Percentiles rank a stretch among this genome's conserved stretches.
Evolutionary conservation across 2,888 invertebrate genomes (phyloP).

Genomic region (Lydus trimaculatus): DNA sequence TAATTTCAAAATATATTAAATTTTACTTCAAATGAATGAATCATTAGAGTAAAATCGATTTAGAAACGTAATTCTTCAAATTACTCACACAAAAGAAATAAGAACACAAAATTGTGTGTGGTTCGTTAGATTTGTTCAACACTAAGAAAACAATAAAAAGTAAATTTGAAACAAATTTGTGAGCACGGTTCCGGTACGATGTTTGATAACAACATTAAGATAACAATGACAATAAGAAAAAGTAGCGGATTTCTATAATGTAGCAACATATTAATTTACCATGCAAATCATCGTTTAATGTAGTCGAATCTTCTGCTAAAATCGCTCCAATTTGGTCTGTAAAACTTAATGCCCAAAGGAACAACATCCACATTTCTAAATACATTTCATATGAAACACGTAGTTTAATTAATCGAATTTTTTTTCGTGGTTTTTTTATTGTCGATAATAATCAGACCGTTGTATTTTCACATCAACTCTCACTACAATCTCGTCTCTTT

Average conservation of each 20-base stretch:
- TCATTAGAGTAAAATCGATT: no score
- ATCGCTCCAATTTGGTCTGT: conserved; percentile 49
- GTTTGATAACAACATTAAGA: conserved; percentile 7
- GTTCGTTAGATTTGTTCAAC: neutral
- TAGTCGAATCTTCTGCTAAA: conserved; percentile 52
- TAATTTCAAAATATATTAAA: no score
- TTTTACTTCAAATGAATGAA: no score
- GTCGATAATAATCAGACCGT: conserved; percentile 51
- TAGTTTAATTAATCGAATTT: neutral
- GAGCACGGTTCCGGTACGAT: neutral
- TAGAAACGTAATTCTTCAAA: no score
- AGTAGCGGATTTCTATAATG: neutral
- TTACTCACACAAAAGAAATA: no score
- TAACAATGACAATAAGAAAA: neutral
- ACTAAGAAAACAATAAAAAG: neutral
- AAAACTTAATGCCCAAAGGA: conserved; percentile 55
- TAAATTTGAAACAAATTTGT: neutral
- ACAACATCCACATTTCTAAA: conserved; percentile 55
- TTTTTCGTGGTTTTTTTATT: conserved; percentile 36
- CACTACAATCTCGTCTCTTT: conserved; percentile 29
- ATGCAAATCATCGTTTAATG: conserved; percentile 37
- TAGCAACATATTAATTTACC: conserved; percentile 36
- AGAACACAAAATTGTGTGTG: neutral
- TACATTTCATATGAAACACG: conserved; percentile 40
- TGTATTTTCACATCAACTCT: conserved; percentile 39